These are phyloP conservation scores for Pseudomugil gertrudae DNA, from an alignment of 2,797 vertebrate genomes.

Conservation along the genomic window DNA sequence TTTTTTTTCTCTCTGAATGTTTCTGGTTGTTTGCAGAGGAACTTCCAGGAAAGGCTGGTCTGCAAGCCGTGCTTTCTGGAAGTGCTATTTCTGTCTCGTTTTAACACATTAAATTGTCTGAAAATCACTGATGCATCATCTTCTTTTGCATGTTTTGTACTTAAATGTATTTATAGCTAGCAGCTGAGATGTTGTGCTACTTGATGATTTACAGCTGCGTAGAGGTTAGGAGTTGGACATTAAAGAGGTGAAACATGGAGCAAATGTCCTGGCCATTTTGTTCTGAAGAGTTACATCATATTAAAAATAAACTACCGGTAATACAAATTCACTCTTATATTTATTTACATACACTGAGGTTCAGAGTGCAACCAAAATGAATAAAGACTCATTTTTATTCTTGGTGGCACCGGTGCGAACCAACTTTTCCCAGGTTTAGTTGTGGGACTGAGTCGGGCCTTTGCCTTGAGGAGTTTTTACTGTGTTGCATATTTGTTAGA, in stretches of 20 bases:
- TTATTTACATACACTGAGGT: no score
- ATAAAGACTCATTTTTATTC: no score
- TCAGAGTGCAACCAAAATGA: no score
- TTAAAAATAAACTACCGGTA: neutral
- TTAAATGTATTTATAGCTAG: neutral
- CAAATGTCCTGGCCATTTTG: neutral
- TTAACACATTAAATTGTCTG: slow-evolving; percentile 11
- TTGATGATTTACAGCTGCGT: slow-evolving; percentile 4
- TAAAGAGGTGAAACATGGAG: neutral
- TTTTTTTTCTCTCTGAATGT: slow-evolving; percentile 63
- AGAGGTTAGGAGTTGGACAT: neutral
- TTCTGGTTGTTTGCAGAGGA: slow-evolving; percentile 58
- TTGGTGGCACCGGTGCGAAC: no score
- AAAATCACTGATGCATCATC: slow-evolving; percentile 14
- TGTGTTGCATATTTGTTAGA: no score
- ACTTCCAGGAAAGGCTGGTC: slow-evolving; percentile 58
- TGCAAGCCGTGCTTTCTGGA: slow-evolving; percentile 54
- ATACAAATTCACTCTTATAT: neutral
- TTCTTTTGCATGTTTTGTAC: neutral
- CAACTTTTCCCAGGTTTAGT: no score
- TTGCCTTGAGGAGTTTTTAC: no score
- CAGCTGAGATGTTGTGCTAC: neutral
- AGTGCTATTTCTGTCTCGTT: slow-evolving; percentile 36
- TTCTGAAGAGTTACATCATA: no score
- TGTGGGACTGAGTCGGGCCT: no score